phyloP scores from a whole-genome alignment of 2,113 vertebrate species.

The Nesoenas mayeri region DNA sequence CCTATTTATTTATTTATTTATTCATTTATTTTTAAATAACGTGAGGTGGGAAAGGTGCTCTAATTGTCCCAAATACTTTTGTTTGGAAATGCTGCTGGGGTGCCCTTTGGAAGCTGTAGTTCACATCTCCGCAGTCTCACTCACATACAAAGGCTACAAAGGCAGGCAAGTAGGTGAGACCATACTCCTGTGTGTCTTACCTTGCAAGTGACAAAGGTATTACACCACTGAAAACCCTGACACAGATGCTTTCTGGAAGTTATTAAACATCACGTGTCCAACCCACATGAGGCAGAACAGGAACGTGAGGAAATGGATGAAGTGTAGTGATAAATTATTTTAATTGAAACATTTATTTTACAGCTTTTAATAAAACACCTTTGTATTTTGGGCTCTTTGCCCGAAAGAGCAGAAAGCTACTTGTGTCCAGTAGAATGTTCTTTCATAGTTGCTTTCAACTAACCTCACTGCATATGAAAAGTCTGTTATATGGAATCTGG shows the following conservation, averaged over 20 bases:
- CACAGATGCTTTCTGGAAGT: background rate
- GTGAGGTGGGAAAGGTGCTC: no score
- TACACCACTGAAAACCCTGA: background rate
- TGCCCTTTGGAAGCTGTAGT: background rate
- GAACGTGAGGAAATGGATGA: fast-evolving
- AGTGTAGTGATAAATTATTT: background rate
- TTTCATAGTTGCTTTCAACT: background rate
- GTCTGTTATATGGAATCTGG: background rate
- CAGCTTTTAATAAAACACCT: background rate
- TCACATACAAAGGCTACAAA: background rate
- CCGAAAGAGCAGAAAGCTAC: background rate
- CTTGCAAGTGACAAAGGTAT: background rate
- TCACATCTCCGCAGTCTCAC: background rate
- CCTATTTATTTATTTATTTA: no score
- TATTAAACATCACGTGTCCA: background rate
- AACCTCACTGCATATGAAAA: background rate
- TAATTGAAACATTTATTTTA: background rate
- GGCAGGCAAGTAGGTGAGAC: background rate
- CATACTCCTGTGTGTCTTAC: background rate
- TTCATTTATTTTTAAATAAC: background rate
- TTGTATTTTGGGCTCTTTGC: background rate
- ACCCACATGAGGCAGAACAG: background rate
- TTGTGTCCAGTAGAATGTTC: background rate
- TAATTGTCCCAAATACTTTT: background rate
- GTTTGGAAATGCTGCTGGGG: background rate